A percentile compares a stretch with the other conserved stretches of the same genome.
Evolutionary conservation across 2,888 invertebrate species (phyloP).

Genomic region (Sesia apiformis): DNA sequence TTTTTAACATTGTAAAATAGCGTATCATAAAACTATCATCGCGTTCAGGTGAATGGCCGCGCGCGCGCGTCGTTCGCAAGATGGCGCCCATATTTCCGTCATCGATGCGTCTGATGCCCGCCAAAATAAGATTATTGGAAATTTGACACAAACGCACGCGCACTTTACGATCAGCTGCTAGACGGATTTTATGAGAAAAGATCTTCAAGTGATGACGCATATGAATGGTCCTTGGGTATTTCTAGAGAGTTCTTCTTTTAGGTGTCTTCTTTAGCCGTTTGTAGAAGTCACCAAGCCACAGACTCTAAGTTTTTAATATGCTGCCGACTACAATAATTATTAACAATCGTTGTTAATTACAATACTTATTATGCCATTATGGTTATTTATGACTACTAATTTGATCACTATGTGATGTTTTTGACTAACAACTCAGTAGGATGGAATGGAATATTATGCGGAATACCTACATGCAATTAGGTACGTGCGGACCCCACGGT

Average conservation of each 20-base stretch:
- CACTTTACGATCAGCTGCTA: slow-evolving; percentile 52
- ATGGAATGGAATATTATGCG: too few relatives aligned
- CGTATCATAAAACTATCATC: slow-evolving; percentile 61
- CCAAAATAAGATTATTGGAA: slow-evolving; percentile 73
- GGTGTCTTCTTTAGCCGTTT: too few relatives aligned
- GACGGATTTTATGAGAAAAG: slow-evolving; percentile 40
- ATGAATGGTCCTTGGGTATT: slow-evolving; percentile 27
- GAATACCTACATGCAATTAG: too few relatives aligned
- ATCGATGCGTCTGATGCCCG: slow-evolving; percentile 66
- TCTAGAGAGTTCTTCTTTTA: background rate
- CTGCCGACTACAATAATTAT: too few relatives aligned
- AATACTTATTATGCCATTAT: too few relatives aligned
- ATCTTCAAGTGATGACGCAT: slow-evolving; percentile 54
- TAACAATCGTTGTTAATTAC: too few relatives aligned
- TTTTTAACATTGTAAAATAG: slow-evolving; percentile 55
- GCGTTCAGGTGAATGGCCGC: slow-evolving; percentile 67
- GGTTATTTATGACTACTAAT: too few relatives aligned
- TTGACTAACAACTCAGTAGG: too few relatives aligned
- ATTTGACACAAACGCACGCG: slow-evolving; percentile 62
- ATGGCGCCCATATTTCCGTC: slow-evolving; percentile 67
- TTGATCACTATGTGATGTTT: too few relatives aligned
- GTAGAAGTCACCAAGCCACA: too few relatives aligned
- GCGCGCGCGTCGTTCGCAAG: slow-evolving; percentile 50
- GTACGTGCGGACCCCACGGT: too few relatives aligned
- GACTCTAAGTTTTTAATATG: too few relatives aligned